Base-by-base conservation (phyloP, 2,888 invertebrate genomes). In the Leptinotarsa juncta region DNA sequence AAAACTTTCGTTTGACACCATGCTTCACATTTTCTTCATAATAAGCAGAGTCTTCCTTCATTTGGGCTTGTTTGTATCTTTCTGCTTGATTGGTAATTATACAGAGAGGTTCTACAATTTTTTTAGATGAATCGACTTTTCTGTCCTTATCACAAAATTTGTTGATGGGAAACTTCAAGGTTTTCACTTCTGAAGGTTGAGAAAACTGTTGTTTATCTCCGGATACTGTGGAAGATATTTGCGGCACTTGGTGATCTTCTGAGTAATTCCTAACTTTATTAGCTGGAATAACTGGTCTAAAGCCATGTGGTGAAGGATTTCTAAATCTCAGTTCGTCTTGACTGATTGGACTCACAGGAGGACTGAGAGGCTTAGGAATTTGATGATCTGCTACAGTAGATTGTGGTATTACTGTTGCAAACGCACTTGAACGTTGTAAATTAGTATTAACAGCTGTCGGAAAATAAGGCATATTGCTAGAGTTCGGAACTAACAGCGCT, bases 261-360 rank as follows among this genome's bases (percentile, higher is more conserved):
- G 75, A 77, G 62, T 70, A 75, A 55, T 72, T 77, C 49, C 75
- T 75, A 18, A 72, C 74, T 55, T 76, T 77, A 10, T 80, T 81
- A 62, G 73, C 73, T 10, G 82, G 81, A 10, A 79, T 68, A 1
- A 87, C 84, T 16, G 87, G 87, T 67, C 86, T 81, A 72, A 87
- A 87, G 4, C 86, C 86, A 51, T 82, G 83, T 2, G 84, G 83
- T 7, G 86, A 84, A 18, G 81, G 80, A 65, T 76, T 78, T 50
- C 80, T 72, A 10, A 74, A 62, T 62, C 79, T 67, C 1, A 68
- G 18, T 16, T 77, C 79, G 12, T 77, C 79, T 20, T 66, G 67
- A 60, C 73, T 79, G 50, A 65, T 87, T 0, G 94, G 94, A 82
- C 94, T 94, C 16, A 93, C 84, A 0, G 94, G 92, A 0, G 94